Evolutionary conservation across 2,888 invertebrate species (phyloP), one percentile per base, ranked within the genome.

Genomic region (Cremastinae sp.): DNA sequence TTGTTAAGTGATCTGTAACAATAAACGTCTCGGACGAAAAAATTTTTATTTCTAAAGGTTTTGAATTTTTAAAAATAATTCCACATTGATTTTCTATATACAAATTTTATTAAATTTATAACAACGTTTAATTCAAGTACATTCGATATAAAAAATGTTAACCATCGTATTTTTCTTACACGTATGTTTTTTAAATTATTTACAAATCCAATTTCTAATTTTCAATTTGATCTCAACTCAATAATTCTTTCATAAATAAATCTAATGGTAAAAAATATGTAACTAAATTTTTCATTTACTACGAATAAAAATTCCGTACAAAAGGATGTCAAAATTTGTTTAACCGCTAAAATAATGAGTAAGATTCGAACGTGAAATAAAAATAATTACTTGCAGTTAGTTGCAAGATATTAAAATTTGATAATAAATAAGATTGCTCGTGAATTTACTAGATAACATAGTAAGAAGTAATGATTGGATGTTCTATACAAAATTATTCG

Each of bases 101-200:
- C 80, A 78, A 80, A 62, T 77, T 75, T 80, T 77, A 77, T 79
- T 83, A 65, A 70, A 68, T 68, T 61, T 78, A 75, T 49, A 85
- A 83, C 80, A 83, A 80, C 62, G 77, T 80, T 82, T 84, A 83
- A 81, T 80, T n/a, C 61, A 69, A 74, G 18, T 43, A 79, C 80
- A 79, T 81, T 74, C 81, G 81, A 82, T 83, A 82, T 76, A 81
- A 79, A 80, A 59, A 37, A 53, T 22, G 14, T 43, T 20, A 9
- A 35, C 16, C 47, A 28, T 47, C 47, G 10, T 4, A 43, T 39
- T 39, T 20, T n/a, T 16, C 53, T 80, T 74, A 76, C 79, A 72
- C 71, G 69, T 77, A 75, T 79, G 80, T 73, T 81, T 76, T 75
- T 65, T 39, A 64, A 56, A 72, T 78, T 81, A 83, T 84, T 74